Evolutionary conservation across 2,888 invertebrate species (phyloP).

Genomic region (Ganaspis brasiliensis): DNA sequence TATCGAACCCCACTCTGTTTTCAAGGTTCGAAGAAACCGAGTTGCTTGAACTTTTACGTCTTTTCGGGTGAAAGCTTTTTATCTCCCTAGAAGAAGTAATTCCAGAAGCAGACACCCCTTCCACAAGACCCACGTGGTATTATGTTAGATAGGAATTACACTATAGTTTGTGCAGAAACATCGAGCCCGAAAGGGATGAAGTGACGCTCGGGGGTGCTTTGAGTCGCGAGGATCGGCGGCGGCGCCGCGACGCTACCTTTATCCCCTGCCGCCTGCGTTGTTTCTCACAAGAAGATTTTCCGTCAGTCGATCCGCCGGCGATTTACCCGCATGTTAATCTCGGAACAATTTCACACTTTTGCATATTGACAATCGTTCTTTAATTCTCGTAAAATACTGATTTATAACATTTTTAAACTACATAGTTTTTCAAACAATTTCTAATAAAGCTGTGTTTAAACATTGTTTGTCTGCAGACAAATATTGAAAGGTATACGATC

Average conservation of each 20-base stretch:
- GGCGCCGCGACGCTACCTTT: conserved; percentile 56
- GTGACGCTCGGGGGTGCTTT: conserved; percentile 57
- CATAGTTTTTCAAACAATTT: no score
- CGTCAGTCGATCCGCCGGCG: conserved; percentile 74
- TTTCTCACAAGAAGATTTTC: conserved; percentile 29
- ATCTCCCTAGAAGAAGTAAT: conserved; percentile 67
- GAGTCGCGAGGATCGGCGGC: conserved; percentile 55
- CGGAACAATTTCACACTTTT: conserved; percentile 48
- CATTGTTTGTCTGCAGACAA: no score
- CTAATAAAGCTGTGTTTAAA: no score
- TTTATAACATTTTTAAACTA: no score
- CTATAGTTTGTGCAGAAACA: conserved; percentile 45
- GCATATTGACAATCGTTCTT: background rate
- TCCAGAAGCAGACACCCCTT: conserved; percentile 72
- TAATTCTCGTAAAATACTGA: background rate
- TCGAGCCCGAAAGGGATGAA: conserved; percentile 54
- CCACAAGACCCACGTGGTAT: conserved; percentile 47
- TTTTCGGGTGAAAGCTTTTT: conserved; percentile 44
- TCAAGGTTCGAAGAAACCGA: conserved; percentile 1
- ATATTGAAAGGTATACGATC: no score
- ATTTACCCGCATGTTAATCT: conserved; percentile 56
- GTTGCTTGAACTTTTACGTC: conserved; percentile 38
- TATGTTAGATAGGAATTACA: conserved; percentile 45
- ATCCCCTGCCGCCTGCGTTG: conserved; percentile 34
- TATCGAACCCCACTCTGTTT: background rate